Evolutionary conservation across 2,113 vertebrate genomes (phyloP).

Genomic region (Pachypanchax playfairii): DNA sequence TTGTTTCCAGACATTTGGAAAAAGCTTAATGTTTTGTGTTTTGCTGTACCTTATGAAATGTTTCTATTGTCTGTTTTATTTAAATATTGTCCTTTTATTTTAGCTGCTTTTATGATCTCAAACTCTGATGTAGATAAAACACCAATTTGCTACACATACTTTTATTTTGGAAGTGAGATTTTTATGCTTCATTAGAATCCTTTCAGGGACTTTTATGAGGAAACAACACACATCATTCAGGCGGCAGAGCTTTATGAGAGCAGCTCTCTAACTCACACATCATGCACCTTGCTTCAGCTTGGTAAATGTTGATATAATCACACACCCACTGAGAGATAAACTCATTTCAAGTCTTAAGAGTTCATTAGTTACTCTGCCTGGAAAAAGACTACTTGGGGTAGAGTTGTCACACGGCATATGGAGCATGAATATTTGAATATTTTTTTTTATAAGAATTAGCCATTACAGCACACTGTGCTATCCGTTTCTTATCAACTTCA

Average conservation of each 20-base stretch:
- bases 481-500: conserved; percentile 33
- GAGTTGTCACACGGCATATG: conserved; percentile 33
- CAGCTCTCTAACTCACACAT: conserved; percentile 2
- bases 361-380: conserved; percentile 44
- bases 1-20: no score
- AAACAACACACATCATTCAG: conserved; percentile 34
- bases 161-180: conserved; percentile 22
- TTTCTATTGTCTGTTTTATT: no score
- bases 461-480: conserved; percentile 19
- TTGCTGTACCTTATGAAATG: no score
- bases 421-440: conserved; percentile 22
- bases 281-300: conserved; percentile 18
- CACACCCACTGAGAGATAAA: conserved; percentile 13
- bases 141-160: neutral
- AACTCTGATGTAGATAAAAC: no score
- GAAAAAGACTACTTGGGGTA: conserved; percentile 26
- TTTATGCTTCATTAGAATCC: conserved; percentile 1
- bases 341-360: conserved; percentile 9
- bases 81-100: no score
- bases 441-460: neutral
- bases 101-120: no score
- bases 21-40: no score
- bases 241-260: conserved; percentile 30
- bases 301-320: conserved; percentile 23
- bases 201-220: conserved; percentile 32